phyloP scores from a whole-genome alignment of 2,113 vertebrate species.

The Petroica traversi region DNA sequence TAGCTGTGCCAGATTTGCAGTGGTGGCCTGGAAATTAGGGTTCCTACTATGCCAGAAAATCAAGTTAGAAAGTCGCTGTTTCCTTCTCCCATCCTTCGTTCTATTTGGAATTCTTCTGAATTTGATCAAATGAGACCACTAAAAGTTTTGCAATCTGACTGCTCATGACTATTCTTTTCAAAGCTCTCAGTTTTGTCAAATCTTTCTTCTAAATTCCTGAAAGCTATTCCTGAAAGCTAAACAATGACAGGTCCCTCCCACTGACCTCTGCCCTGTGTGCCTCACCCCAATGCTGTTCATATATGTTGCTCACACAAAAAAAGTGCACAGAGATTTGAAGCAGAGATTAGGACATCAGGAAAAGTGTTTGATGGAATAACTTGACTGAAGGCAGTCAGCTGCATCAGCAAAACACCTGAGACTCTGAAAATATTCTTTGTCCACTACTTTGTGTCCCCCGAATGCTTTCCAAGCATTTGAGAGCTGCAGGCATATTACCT shows the following conservation, averaged over 20 bases:
- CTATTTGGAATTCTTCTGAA: neutral
- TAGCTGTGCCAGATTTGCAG: neutral
- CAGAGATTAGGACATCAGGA: neutral
- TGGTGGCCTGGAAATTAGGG: neutral
- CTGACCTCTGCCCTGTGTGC: neutral
- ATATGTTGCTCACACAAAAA: neutral
- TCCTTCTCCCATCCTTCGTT: neutral
- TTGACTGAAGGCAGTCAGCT: neutral
- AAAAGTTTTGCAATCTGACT: neutral
- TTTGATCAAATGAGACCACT: neutral
- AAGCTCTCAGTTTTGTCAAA: neutral
- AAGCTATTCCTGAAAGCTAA: neutral
- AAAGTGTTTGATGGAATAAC: neutral
- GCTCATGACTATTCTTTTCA: neutral
- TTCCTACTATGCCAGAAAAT: neutral
- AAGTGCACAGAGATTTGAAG: neutral
- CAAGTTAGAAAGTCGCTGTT: neutral
- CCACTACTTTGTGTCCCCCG: neutral
- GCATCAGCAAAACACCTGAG: neutral
- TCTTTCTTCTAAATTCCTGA: neutral
- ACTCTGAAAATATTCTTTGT: neutral
- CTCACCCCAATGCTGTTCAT: neutral
- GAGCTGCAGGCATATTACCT: neutral
- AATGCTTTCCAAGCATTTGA: neutral
- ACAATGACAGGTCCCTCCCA: neutral